A percentile compares a stretch with the other conserved stretches of the same genome.
Conservation (phyloP, 2,113 vertebrate genomes). For the Zingel zingel region DNA sequence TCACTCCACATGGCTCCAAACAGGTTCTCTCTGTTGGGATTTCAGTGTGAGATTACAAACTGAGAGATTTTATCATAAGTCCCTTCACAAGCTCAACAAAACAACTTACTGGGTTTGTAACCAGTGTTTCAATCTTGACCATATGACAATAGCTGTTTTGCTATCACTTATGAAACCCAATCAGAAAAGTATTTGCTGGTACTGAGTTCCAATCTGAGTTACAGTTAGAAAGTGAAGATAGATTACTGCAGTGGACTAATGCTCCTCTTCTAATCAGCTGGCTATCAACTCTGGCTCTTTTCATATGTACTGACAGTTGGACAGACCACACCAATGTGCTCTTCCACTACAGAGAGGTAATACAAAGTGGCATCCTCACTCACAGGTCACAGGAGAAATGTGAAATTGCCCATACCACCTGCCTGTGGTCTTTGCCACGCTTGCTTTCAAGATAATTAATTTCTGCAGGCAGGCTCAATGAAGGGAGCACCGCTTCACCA, state of each 20-base stretch:
- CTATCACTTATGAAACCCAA: neutral
- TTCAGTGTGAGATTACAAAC: constrained; percentile 21
- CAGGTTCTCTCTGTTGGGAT: constrained; percentile 10
- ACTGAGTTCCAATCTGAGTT: constrained; percentile 5
- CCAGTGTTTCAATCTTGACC: neutral
- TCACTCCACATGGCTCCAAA: constrained; percentile 1
- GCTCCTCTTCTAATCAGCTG: constrained; percentile 51
- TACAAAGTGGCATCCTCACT: constrained; percentile 70
- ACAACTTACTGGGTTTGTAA: neutral
- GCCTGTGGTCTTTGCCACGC: constrained; percentile 71
- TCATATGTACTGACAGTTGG: constrained; percentile 59
- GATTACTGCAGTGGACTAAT: constrained; percentile 32
- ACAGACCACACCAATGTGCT: constrained; percentile 41
- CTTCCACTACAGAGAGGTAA: constrained; percentile 57
- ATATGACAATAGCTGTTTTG: neutral
- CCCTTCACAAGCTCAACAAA: neutral
- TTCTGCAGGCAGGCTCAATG: constrained; percentile 68
- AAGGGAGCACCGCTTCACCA: constrained; percentile 56
- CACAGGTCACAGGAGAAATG: constrained; percentile 71
- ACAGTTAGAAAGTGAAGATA: constrained; percentile 30
- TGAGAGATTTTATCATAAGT: constrained; percentile 6
- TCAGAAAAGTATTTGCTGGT: neutral
- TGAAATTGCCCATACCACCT: constrained; percentile 76
- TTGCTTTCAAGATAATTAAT: constrained; percentile 81
- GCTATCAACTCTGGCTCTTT: constrained; percentile 51